A percentile compares a stretch with the other conserved stretches of the same genome.
Evolutionary conservation across 2,888 invertebrate genomes (phyloP).

Genomic region (Chouioia cunea): DNA sequence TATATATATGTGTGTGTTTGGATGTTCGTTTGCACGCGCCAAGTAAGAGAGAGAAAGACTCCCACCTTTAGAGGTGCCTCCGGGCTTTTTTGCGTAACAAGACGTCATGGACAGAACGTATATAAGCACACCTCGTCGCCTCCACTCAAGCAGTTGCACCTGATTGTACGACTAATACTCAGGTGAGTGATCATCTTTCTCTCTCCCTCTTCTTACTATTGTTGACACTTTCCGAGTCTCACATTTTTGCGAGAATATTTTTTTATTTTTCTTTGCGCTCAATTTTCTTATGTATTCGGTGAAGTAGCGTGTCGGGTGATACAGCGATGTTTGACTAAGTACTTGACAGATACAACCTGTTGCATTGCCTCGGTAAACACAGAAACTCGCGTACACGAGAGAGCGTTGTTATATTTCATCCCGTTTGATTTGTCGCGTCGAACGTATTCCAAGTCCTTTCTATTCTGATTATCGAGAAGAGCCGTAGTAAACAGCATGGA

Average conservation of each 20-base stretch:
- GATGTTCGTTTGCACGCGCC: constrained; percentile 46
- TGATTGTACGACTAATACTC: constrained; percentile 56
- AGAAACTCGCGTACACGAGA: no score
- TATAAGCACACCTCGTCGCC: constrained; percentile 57
- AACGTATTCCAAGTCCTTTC: no score
- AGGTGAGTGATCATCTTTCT: constrained; percentile 52
- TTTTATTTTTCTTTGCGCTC: neutral
- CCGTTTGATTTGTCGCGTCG: no score
- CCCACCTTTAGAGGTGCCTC: constrained; percentile 53
- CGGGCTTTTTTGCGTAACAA: constrained; percentile 57
- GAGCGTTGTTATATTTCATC: no score
- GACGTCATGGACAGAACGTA: constrained; percentile 55
- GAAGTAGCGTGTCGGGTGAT: no score
- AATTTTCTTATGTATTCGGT: no score
- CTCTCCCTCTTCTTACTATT: neutral
- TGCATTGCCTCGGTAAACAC: no score
- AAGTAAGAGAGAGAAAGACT: constrained; percentile 33
- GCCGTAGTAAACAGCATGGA: no score
- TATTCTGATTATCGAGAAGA: no score
- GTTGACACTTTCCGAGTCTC: neutral
- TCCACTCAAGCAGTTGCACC: constrained; percentile 54
- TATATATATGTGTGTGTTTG: constrained; percentile 39
- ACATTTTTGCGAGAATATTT: no score
- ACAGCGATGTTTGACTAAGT: no score
- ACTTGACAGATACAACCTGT: no score